Evolutionary conservation across 1,140 invertebrate genomes (phyloP).

Genomic region (Macrostomum lignano): DNA sequence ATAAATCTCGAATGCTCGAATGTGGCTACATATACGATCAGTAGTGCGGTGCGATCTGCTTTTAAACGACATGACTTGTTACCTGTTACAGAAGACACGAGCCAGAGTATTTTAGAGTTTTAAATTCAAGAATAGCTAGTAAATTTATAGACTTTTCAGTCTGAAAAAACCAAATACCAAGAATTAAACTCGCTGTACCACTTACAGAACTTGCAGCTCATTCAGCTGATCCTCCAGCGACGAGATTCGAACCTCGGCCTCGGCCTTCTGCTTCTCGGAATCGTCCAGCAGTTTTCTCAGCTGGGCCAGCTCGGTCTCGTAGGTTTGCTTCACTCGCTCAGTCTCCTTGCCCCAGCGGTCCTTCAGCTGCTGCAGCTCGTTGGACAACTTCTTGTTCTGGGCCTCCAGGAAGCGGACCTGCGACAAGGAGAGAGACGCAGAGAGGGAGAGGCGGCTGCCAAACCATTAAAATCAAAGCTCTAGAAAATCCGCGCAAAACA

Average conservation of each 20-base stretch:
- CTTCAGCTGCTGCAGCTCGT: constrained; percentile 26
- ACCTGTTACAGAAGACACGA: no score
- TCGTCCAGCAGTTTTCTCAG: constrained; percentile 19
- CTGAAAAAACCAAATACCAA: no score
- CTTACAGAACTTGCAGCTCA: neutral
- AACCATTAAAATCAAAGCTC: neutral
- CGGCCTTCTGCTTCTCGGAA: constrained; percentile 17
- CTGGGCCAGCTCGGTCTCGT: constrained; percentile 27
- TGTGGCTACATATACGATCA: no score
- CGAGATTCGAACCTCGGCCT: constrained; percentile 14
- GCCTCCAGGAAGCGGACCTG: constrained; percentile 26
- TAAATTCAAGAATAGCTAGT: neutral
- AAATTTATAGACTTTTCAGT: no score
- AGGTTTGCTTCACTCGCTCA: constrained; percentile 27
- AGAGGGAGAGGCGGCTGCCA: neutral
- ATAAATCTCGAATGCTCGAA: no score
- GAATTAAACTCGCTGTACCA: no score
- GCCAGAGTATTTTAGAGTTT: neutral
- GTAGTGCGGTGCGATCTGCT: no score
- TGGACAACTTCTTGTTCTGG: constrained; percentile 28
- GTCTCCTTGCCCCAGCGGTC: constrained; percentile 30
- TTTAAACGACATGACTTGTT: no score
- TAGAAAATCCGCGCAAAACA: no score
- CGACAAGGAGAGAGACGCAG: neutral
- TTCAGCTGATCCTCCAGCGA: constrained; percentile 8